A percentile compares a stretch with the other conserved stretches of the same genome.
These are phyloP conservation scores for Aratinga solstitialis DNA, from an alignment of 2,797 vertebrate species.

Conservation along the genomic window DNA sequence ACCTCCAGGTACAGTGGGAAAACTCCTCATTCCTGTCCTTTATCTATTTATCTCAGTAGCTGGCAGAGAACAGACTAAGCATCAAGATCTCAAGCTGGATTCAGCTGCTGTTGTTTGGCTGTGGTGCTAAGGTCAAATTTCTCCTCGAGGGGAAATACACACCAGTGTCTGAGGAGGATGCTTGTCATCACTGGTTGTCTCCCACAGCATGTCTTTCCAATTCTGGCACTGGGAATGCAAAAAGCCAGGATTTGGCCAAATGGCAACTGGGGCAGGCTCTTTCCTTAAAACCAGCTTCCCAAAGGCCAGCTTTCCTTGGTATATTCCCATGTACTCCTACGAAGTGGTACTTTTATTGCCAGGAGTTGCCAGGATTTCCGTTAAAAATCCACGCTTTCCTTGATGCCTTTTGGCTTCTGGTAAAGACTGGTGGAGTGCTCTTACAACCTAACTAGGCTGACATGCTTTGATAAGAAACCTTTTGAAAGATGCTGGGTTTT, in stretches of 20 bases:
- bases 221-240: not conserved
- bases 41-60: not conserved
- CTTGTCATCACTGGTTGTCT: not conserved
- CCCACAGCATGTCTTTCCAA: not conserved
- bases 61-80: not conserved
- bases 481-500: not conserved
- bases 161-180: not conserved
- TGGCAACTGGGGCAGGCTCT: not conserved
- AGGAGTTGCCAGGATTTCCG: not conserved
- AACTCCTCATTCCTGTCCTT: not conserved
- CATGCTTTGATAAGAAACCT: not conserved
- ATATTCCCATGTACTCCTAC: not conserved
- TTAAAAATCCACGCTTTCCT: not conserved
- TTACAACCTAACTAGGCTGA: not conserved
- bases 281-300: not conserved
- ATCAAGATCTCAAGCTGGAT: not conserved
- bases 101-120: not conserved
- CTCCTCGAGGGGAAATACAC: not conserved
- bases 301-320: not conserved
- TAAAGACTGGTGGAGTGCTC: not conserved
- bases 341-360: not conserved
- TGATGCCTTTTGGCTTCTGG: not conserved
- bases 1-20: slow-evolving; percentile 83
- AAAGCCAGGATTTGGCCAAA: not conserved
- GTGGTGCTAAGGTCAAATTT: not conserved